These are phyloP conservation scores for Oceanodroma tethys DNA, from an alignment of 2,113 vertebrate species.

Conservation along the genomic window DNA sequence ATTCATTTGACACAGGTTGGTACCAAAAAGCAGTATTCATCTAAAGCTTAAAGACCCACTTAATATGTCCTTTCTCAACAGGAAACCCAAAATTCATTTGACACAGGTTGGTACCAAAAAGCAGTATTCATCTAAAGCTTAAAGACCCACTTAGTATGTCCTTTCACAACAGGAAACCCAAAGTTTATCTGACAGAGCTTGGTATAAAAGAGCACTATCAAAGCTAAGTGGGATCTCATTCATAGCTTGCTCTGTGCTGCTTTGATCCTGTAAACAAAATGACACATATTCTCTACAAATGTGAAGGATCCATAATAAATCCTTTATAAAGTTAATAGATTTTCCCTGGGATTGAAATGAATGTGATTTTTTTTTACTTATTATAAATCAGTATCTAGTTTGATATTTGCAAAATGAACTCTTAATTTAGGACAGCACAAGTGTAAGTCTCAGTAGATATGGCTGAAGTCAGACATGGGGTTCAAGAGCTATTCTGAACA, in stretches of 20 bases:
- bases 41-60: constrained; percentile 26
- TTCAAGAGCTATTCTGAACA: background rate
- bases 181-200: background rate
- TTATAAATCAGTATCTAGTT: background rate
- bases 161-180: background rate
- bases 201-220: background rate
- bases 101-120: background rate
- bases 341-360: background rate
- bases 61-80: background rate
- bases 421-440: background rate
- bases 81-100: background rate
- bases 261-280: background rate
- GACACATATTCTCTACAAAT: background rate
- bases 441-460: background rate
- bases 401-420: background rate
- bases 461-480: background rate
- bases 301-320: background rate
- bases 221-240: background rate
- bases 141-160: background rate
- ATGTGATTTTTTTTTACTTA: background rate
- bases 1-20: too few species aligned
- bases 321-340: background rate
- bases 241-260: background rate
- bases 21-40: too few species aligned
- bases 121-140: background rate